Base-by-base conservation (phyloP, 2,113 vertebrate species). In the Rhodinocichla rosea region DNA sequence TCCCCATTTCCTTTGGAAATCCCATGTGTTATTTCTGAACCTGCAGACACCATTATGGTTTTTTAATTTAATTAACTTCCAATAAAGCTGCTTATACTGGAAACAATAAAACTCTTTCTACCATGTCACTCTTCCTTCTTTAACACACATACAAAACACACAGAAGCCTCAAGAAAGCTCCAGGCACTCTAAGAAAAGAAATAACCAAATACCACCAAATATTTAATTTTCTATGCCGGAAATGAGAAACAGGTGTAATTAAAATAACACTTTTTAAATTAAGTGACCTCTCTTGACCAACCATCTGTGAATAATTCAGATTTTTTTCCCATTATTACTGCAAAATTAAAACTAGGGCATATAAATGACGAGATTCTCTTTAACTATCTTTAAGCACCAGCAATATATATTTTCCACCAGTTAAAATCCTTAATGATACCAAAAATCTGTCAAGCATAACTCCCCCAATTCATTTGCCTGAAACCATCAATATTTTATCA, bases 401-500 rank as follows among this genome's bases (percentile, higher is more conserved):
- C 98, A 98, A 98, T 98, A 98, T 98, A 98, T 98, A 98, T 98
- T 98, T 98, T 98, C 98, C 97, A 98, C 98, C 97, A 98, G 98
- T 98, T 98, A 98, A 98, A 98, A 98, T 97, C 96, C 98, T 98
- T 98, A 98, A 98, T 98, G 98, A 98, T 98, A 98, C 98, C 97
- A 98, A 98, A 98, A 98, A 97, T 95, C 98, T 97, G 97, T 98
- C 98, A 98, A 98, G 98, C 98, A 98, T 98, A 98, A 98, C 98
- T 98, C 96, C 97, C 97, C 97, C 98, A 98, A 98, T 97, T 97
- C 98, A 98, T 97, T 98, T 98, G 98, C 98, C 98, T 98, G 98
- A 98, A 98, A 98, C 98, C 98, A 98, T 98, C 98, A 98, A 97
- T 98, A 98, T 98, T 98, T 98, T 98, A 98, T 98, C 98, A 98